Evolutionary conservation across 1,140 invertebrate species (phyloP).

Genomic region (Camponotus pennsylvanicus): DNA sequence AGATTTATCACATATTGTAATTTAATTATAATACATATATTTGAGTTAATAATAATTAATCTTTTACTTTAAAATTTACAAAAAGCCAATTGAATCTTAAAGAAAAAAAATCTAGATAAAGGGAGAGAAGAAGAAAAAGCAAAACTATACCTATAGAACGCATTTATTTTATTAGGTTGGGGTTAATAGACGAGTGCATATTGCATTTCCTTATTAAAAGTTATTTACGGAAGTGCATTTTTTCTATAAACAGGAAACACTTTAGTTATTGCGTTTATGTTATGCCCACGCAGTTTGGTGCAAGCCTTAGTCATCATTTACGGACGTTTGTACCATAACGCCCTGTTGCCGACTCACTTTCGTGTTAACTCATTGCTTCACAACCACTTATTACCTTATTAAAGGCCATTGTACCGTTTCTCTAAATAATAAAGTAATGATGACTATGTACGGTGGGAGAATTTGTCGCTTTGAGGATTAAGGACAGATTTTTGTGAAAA

Average conservation of each 20-base stretch:
- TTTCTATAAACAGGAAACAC: constrained; percentile 48
- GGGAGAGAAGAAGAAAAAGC: neutral
- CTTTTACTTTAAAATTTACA: neutral
- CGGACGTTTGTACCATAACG: constrained; percentile 24
- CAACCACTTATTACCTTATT: constrained; percentile 52
- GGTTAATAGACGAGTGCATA: neutral
- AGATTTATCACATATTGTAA: neutral
- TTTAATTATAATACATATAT: neutral
- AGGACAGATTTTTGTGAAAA: constrained; percentile 17
- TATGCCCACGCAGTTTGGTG: constrained; percentile 50
- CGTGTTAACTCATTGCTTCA: constrained; percentile 54
- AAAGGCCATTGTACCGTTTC: constrained; percentile 52
- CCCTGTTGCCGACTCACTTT: constrained; percentile 45
- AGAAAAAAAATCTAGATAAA: neutral
- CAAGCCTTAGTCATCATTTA: constrained; percentile 55
- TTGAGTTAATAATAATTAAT: neutral
- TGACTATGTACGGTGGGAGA: constrained; percentile 6
- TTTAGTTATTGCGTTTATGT: constrained; percentile 43
- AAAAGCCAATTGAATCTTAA: neutral
- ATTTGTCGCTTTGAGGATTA: neutral
- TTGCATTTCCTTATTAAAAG: constrained; percentile 15
- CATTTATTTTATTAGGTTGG: neutral
- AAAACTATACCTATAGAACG: neutral
- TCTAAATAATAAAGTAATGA: constrained; percentile 57
- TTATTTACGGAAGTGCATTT: neutral